Conservation (phyloP, 2,888 invertebrate genomes). For the Caenorhabditis imperialis region DNA sequence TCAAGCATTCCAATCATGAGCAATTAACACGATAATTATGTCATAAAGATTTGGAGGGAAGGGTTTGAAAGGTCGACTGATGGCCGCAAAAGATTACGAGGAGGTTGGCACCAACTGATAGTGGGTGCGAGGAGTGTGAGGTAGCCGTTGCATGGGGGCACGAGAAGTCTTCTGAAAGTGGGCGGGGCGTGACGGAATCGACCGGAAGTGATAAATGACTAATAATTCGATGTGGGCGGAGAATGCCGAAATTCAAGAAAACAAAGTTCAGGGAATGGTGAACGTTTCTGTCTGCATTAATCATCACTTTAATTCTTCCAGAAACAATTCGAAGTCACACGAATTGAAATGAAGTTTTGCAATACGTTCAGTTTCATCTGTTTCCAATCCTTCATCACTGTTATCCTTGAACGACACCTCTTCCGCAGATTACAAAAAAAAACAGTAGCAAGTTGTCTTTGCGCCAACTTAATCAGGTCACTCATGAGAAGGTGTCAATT, state of each 20-base stretch:
- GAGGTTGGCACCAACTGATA: conserved; percentile 13
- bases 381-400: background rate
- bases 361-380: too few relatives aligned
- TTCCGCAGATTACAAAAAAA: conserved; percentile 1
- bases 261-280: background rate
- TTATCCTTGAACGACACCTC: conserved; percentile 24
- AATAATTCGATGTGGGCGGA: conserved; percentile 17
- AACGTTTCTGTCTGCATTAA: too few relatives aligned
- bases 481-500: conserved; percentile 43
- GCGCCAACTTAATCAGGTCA: conserved; percentile 46
- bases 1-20: conserved; percentile 23
- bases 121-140: too few relatives aligned
- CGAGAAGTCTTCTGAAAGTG: too few relatives aligned
- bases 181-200: too few relatives aligned
- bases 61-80: conserved; percentile 43
- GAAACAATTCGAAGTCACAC: too few relatives aligned
- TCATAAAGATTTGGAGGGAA: conserved; percentile 33
- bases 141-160: too few relatives aligned
- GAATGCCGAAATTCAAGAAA: background rate
- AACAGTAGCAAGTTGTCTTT: conserved; percentile 2
- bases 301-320: too few relatives aligned
- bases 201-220: too few relatives aligned
- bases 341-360: too few relatives aligned
- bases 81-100: conserved; percentile 31
- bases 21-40: conserved; percentile 51